Evolutionary conservation across 2,888 invertebrate genomes (phyloP).

Genomic region (Tipula helvola): DNA sequence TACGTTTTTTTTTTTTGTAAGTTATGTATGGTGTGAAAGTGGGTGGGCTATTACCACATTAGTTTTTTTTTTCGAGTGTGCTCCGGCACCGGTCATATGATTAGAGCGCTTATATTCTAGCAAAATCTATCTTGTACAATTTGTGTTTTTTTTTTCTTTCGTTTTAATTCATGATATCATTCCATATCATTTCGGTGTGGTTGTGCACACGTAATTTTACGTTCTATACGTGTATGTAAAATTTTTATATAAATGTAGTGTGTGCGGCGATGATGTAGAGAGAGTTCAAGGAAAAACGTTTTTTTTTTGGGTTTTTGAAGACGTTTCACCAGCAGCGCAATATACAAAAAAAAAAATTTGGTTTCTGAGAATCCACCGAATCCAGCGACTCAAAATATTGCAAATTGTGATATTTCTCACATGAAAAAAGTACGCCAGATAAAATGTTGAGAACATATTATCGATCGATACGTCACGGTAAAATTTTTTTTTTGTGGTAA

Average conservation of each 20-base stretch:
- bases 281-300: constrained; percentile 5
- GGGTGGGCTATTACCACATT: background rate
- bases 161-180: constrained; percentile 9
- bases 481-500: background rate
- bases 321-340: background rate
- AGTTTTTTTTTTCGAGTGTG: background rate
- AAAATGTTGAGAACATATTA: background rate
- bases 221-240: background rate
- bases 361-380: background rate
- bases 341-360: background rate
- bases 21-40: background rate
- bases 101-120: background rate
- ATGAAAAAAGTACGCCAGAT: background rate
- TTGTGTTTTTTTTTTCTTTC: background rate
- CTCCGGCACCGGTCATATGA: background rate
- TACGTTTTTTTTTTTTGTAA: background rate
- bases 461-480: background rate
- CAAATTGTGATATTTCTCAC: background rate
- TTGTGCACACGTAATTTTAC: background rate
- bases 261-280: background rate
- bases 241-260: background rate
- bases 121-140: background rate
- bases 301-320: background rate
- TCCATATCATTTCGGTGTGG: background rate
- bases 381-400: background rate